Evolutionary conservation across 2,797 vertebrate species (phyloP).

Genomic region (Acrossocheilus fasciatus): DNA sequence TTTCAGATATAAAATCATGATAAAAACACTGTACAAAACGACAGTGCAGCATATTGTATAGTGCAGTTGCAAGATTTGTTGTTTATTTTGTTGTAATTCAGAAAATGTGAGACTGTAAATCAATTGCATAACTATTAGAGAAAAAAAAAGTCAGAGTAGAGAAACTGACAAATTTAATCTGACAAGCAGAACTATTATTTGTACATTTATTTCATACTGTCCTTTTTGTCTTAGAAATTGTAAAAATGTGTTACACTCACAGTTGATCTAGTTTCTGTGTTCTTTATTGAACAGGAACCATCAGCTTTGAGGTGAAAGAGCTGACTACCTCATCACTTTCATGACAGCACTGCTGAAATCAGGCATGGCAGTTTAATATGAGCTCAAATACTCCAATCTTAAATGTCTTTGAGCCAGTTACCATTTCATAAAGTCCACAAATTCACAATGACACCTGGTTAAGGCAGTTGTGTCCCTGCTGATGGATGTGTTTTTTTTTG

Average conservation of each 20-base stretch:
- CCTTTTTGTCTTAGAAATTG: neutral
- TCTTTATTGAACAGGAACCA: conserved; percentile 38
- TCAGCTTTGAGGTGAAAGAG: conserved; percentile 50
- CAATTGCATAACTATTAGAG: neutral
- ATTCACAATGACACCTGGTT: conserved; percentile 75
- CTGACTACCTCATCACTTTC: conserved; percentile 49
- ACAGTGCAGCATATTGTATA: neutral
- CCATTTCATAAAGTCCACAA: conserved; percentile 65
- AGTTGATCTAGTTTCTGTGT: neutral
- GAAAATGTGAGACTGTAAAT: neutral
- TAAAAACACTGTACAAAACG: neutral
- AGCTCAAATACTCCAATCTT: conserved; percentile 82
- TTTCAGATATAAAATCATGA: neutral
- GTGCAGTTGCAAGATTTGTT: neutral
- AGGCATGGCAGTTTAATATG: conserved; percentile 80
- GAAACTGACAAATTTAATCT: neutral
- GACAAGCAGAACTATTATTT: neutral
- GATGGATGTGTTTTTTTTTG: conserved; percentile 1
- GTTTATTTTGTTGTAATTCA: neutral
- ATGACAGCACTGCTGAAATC: conserved; percentile 76
- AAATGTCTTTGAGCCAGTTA: conserved; percentile 78
- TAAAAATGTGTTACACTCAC: neutral
- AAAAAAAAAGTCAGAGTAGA: neutral
- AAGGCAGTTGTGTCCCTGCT: conserved; percentile 27
- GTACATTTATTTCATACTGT: neutral